Percentiles rank a stretch among this genome's conserved stretches.
Conservation (phyloP, 2,797 vertebrate genomes). For the Diglossa cyanea region DNA sequence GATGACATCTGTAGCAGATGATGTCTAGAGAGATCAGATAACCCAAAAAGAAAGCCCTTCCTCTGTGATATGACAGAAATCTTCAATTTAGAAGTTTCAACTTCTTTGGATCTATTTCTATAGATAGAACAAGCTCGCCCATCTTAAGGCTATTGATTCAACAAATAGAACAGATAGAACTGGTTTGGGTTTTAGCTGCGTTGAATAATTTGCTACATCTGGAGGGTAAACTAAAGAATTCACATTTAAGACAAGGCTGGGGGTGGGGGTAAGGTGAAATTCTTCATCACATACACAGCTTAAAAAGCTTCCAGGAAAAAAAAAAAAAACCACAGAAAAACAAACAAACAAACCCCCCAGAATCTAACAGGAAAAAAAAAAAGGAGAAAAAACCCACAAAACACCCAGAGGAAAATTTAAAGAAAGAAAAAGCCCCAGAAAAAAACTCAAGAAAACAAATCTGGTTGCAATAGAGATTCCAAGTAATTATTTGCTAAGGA, state of each 20-base stretch:
- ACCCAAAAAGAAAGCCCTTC: background rate
- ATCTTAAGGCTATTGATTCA: background rate
- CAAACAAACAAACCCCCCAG: background rate
- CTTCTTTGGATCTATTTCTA: background rate
- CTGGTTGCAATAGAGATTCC: background rate
- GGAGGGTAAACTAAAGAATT: background rate
- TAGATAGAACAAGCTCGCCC: background rate
- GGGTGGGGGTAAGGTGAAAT: background rate
- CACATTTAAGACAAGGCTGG: background rate
- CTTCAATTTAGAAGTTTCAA: background rate
- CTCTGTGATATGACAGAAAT: rapidly evolving
- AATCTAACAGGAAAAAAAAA: too few species aligned
- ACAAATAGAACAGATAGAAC: background rate
- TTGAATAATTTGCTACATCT: background rate
- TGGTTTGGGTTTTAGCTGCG: background rate
- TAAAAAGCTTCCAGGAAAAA: background rate
- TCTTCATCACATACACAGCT: background rate
- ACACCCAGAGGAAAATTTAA: background rate
- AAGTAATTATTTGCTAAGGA: background rate
- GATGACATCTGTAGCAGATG: background rate
- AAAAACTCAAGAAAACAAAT: background rate
- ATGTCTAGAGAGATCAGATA: background rate
- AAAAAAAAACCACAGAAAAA: background rate
- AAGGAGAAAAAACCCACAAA: background rate
- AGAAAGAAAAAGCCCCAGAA: background rate